phyloP scores from a whole-genome alignment of 2,888 invertebrate species.

The Labia minor region DNA sequence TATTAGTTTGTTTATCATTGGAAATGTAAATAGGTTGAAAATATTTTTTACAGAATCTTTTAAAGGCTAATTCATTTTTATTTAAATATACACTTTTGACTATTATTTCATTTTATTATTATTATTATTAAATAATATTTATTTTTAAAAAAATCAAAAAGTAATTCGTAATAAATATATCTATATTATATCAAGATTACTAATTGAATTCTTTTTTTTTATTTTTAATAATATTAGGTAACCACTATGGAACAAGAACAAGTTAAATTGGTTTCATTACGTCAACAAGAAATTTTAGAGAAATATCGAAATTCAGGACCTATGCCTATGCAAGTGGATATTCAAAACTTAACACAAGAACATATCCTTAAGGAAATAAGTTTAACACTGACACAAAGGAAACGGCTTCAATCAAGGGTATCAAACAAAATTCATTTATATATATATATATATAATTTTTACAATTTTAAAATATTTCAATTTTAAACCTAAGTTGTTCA shows the following conservation, averaged over 20 bases:
- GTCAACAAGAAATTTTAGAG: constrained; percentile 65
- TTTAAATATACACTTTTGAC: background rate
- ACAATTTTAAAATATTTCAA: too few relatives aligned
- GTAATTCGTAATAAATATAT: too few relatives aligned
- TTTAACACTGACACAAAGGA: constrained; percentile 69
- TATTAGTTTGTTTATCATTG: constrained; percentile 7
- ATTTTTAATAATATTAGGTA: constrained; percentile 35
- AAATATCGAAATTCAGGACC: constrained; percentile 45
- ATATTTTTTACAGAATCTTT: background rate
- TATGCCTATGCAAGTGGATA: constrained; percentile 40
- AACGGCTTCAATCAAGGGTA: constrained; percentile 68
- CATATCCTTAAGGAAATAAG: constrained; percentile 78
- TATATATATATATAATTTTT: too few relatives aligned
- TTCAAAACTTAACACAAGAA: constrained; percentile 58
- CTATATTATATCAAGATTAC: too few relatives aligned
- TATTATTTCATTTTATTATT: too few relatives aligned
- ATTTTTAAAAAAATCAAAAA: too few relatives aligned
- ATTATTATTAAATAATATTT: too few relatives aligned
- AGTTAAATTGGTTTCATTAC: constrained; percentile 55
- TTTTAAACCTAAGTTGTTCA: background rate
- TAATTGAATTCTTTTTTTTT: background rate
- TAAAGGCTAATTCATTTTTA: background rate
- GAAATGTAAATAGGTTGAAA: too few relatives aligned
- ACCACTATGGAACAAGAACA: constrained; percentile 65
- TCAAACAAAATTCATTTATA: too few relatives aligned